Base-by-base conservation (phyloP, 2,888 invertebrate genomes). In the Panzeria rudis region DNA sequence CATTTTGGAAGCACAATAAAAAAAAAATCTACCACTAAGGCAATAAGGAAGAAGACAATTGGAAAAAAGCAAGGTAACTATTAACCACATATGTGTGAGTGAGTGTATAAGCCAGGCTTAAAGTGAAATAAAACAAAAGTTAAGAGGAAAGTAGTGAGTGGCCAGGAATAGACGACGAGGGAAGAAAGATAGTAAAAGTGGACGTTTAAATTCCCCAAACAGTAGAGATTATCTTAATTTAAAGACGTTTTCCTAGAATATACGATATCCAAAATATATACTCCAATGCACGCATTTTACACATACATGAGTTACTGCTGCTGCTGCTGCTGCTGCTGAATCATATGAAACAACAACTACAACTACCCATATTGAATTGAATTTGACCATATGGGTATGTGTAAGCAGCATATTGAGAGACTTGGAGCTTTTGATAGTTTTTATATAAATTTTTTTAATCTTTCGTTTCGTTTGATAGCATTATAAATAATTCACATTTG, bases 401-500 rank as follows among this genome's bases (percentile, higher is more conserved):
- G n/a, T n/a, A n/a, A n/a, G n/a, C 5, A 3, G 52, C 29, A 35
- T 47, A 17, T 29, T 50, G 52, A 11, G 44, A 29, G 9, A 20
- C 47, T 38, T 20, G n/a, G 32, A 47, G 56, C 25, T 54, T 47
- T 54, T 54, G 23, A 35, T 44, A 23, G 29, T 52, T 79, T n/a
- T 71, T 41, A 35, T 77, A 44, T 47, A 25, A n/a, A 17, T 9
- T 61, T 20, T 75, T 41, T 52, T 29, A 29, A 29, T 29, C 29
- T 29, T 29, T 23, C 71, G 9, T 6, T 17, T 35, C 11, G 54
- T 69, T 80, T 82, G 87, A 87, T 87, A 86, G 83, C 81, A 86
- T 87, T 87, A 88, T 88, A 88, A 88, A 88, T 88, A 88, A 88
- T 88, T 88, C 88, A 87, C 84, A 87, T 88, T 87, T 88, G 88